Percentiles rank a stretch among this genome's conserved stretches.
Conservation (phyloP, 2,113 vertebrate genomes). For the Dipodomys spectabilis region DNA sequence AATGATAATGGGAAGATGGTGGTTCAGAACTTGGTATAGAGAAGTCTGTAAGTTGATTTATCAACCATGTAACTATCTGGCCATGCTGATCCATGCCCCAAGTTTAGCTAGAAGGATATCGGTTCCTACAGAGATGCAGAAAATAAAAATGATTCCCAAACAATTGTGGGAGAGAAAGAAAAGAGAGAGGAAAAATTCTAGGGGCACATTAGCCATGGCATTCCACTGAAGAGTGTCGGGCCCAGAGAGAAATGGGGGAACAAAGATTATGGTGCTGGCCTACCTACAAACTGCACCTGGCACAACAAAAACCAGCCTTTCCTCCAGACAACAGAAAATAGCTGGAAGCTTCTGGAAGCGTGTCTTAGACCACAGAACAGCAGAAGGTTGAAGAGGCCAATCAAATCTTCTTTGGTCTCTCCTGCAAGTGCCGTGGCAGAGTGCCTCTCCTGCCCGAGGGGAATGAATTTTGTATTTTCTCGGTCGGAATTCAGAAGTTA, state of each 20-base stretch:
- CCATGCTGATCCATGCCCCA: neutral
- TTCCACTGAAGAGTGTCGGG: slow-evolving; percentile 12
- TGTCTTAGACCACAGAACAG: slow-evolving; percentile 51
- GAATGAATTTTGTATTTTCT: slow-evolving; percentile 34
- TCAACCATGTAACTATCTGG: neutral
- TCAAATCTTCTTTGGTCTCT: slow-evolving; percentile 2
- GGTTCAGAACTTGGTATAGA: neutral
- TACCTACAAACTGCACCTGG: slow-evolving; percentile 43
- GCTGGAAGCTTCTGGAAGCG: slow-evolving; percentile 42
- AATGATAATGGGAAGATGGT: neutral
- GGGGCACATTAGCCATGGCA: neutral
- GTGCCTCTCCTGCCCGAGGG: neutral
- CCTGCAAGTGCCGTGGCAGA: slow-evolving; percentile 34
- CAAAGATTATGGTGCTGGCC: slow-evolving; percentile 54
- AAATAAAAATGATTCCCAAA: neutral
- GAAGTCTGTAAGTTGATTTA: neutral
- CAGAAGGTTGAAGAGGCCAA: slow-evolving; percentile 44
- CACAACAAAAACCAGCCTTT: slow-evolving; percentile 22
- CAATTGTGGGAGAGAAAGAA: neutral
- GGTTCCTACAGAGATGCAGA: slow-evolving; percentile 18
- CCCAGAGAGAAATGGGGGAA: slow-evolving; percentile 46
- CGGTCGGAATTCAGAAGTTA: slow-evolving; percentile 67
- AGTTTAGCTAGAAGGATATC: neutral
- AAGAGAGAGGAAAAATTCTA: neutral
- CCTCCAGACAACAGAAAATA: slow-evolving; percentile 60